phyloP scores from a whole-genome alignment of 2,888 invertebrate species.

The Teleogryllus oceanicus region DNA sequence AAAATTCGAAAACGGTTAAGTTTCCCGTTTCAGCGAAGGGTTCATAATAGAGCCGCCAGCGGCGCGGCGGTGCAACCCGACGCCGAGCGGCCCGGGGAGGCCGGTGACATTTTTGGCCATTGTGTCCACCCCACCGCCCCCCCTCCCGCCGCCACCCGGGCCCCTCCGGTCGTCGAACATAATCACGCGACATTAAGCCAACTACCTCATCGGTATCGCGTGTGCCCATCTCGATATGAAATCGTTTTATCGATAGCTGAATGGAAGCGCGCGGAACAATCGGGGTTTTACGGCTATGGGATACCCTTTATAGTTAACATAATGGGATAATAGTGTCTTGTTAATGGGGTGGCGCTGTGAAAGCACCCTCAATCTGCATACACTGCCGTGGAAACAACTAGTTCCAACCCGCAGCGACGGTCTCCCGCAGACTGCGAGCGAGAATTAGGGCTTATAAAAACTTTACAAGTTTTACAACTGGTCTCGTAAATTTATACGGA shows the following conservation, averaged over 20 bases:
- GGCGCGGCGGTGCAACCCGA: neutral
- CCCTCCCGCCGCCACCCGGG: neutral
- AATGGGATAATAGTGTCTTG: conserved; percentile 10
- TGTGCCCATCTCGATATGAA: neutral
- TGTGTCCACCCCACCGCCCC: neutral
- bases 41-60: neutral
- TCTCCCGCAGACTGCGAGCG: too few relatives aligned
- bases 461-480: too few relatives aligned
- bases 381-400: neutral
- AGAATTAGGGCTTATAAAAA: too few relatives aligned
- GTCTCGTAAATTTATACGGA: too few relatives aligned
- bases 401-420: too few relatives aligned
- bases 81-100: neutral
- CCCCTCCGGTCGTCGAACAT: neutral
- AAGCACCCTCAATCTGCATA: neutral
- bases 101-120: neutral
- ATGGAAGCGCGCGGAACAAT: neutral
- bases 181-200: neutral
- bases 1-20: too few relatives aligned
- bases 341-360: neutral
- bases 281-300: conserved; percentile 9
- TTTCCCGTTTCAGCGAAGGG: too few relatives aligned
- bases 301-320: conserved; percentile 18
- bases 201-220: neutral
- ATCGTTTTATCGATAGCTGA: neutral